Percentiles rank a stretch among this genome's conserved stretches.
phyloP scores from a whole-genome alignment of 2,113 vertebrate species.

The Cyprinodon brontotheroides region DNA sequence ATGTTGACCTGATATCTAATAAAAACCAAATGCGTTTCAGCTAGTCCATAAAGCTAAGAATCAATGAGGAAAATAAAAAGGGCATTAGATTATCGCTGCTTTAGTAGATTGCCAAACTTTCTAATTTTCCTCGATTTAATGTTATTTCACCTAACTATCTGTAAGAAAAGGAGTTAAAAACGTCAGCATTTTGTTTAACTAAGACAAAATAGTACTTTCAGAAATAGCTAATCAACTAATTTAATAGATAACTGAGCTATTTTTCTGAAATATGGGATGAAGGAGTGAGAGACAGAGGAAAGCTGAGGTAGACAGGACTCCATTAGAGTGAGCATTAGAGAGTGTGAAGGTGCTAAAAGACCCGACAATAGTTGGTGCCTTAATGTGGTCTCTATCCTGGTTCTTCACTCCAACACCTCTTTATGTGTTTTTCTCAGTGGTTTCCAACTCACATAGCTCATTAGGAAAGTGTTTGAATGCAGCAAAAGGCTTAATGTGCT shows the following conservation, averaged over 20 bases:
- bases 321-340: slow-evolving; percentile 33
- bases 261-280: slow-evolving; percentile 7
- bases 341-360: slow-evolving; percentile 53
- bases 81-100: background rate
- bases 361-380: slow-evolving; percentile 38
- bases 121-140: background rate
- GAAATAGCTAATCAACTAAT: slow-evolving; percentile 8
- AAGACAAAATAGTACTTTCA: slow-evolving; percentile 24
- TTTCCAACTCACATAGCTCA: slow-evolving; percentile 19
- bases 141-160: background rate
- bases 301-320: background rate
- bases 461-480: slow-evolving; percentile 41
- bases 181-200: slow-evolving; percentile 4
- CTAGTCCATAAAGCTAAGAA: too few species aligned
- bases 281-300: background rate
- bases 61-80: background rate
- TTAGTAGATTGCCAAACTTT: background rate
- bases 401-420: slow-evolving; percentile 8
- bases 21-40: too few species aligned
- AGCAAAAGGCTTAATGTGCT: slow-evolving; percentile 40
- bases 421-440: slow-evolving; percentile 2
- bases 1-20: background rate
- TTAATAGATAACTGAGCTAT: background rate
- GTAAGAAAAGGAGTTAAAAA: background rate
- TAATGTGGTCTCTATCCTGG: slow-evolving; percentile 21